Evolutionary conservation across 1,140 invertebrate genomes (phyloP), one percentile per base, ranked within the genome.

Genomic region (Notospermus geniculatus): DNA sequence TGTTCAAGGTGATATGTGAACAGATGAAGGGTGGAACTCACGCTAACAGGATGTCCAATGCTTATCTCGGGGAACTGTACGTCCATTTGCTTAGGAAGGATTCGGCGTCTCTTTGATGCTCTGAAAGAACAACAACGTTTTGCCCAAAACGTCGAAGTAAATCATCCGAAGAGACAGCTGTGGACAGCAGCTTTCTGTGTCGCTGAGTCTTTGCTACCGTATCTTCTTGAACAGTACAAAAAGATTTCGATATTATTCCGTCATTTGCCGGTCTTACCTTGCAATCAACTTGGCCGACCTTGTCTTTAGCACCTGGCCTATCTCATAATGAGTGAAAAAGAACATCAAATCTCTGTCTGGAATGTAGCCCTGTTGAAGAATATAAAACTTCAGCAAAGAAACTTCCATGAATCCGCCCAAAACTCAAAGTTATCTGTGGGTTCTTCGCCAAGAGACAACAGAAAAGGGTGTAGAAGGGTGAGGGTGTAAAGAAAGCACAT

Each of bases 291-390:
- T 76, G 2, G 86, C 83, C 69, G 85, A 84, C 41, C 84, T 74
- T 1, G 78, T 83, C 5, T 78, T 53, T 1, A 91, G 75, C 0
- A 91, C 78, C 32, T 80, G 66, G 17, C 78, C 77, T 15, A 92
- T 82, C 78, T 93, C 91, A 39, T 83, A 64, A 29, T 86, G 79
- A 1, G 88, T 87, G 53, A 93, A 80, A 76, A 86, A 90, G 73
- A 86, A 91, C 27, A 92, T 75, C 0, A 92, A 77, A 27, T 88
- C 84, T 19, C 73, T 67, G 52, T 87, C 82, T 0, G 90, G 90
- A 17, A 93, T 65, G 15, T 84, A 79, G 62, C 87, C 88, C 64
- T 80, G 62, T 29, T 66, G 60, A 56, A 41, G 30, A 13, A 41
- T 30, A 36, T 5, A 43, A 54, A 54, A 36, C 22, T 4, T 54